A percentile compares a stretch with the other conserved stretches of the same genome.
These are phyloP conservation scores for Euwallacea similis DNA, from an alignment of 1,140 invertebrate species.

Conservation along the genomic window DNA sequence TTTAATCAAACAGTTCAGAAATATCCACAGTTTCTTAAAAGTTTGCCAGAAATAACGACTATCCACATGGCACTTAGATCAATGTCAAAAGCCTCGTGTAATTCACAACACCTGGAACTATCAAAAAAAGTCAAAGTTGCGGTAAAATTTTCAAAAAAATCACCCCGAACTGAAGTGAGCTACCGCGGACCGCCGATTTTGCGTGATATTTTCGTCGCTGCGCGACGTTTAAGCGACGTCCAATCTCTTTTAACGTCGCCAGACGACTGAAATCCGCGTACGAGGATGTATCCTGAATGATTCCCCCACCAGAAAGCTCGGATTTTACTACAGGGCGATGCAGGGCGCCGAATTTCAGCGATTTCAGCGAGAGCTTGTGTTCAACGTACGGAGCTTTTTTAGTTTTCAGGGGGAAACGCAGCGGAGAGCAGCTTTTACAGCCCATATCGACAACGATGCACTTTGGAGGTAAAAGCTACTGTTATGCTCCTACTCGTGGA, in stretches of 20 bases:
- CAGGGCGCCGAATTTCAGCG: conserved; percentile 23
- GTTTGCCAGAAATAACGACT: no score
- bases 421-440: not conserved
- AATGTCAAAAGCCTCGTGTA: no score
- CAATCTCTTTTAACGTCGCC: not conserved
- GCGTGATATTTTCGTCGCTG: not conserved
- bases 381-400: conserved; percentile 21
- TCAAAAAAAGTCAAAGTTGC: no score
- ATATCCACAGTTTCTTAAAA: no score
- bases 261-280: conserved; percentile 25
- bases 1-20: no score
- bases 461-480: no score
- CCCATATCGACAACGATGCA: no score
- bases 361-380: conserved; percentile 34
- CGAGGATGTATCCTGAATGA: conserved; percentile 32
- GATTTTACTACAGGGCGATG: conserved; percentile 30
- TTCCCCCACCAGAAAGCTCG: conserved; percentile 28
- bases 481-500: no score
- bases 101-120: no score
- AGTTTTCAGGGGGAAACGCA: conserved; percentile 15
- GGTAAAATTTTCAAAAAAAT: no score
- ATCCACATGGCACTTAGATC: no score
- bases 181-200: not conserved
- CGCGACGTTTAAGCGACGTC: conserved; percentile 1
- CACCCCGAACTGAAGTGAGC: no score